These are phyloP conservation scores for Ceyx cyanopectus DNA, from an alignment of 2,113 vertebrate species.

Conservation along the genomic window DNA sequence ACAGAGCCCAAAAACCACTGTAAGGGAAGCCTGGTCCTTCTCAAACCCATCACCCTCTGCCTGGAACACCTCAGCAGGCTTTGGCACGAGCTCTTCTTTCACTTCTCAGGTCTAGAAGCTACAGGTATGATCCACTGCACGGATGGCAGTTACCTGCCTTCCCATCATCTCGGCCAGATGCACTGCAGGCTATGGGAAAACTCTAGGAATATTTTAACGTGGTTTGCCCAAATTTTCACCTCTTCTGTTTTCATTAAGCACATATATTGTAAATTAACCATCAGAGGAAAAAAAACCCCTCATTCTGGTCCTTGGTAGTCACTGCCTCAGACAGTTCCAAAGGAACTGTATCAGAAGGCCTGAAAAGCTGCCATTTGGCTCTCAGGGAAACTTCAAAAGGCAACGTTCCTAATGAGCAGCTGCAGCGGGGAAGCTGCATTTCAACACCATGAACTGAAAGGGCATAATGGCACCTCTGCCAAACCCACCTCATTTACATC, in stretches of 20 bases:
- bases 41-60: neutral
- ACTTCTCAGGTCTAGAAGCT: neutral
- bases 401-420: conserved; percentile 67
- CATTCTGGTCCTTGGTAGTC: accelerated
- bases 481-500: conserved; percentile 68
- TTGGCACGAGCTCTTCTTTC: neutral
- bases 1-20: neutral
- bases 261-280: neutral
- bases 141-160: neutral
- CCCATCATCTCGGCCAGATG: accelerated
- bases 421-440: conserved; percentile 66
- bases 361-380: conserved; percentile 66
- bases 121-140: accelerated
- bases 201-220: neutral
- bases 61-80: accelerated
- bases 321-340: neutral
- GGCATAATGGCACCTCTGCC: conserved; percentile 24
- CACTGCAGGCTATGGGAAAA: accelerated
- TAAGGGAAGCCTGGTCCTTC: neutral
- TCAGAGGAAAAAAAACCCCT: neutral
- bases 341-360: neutral
- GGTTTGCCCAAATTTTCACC: neutral
- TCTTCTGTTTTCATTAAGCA: neutral
- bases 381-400: conserved; percentile 65
- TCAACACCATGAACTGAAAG: conserved; percentile 58